Conservation (phyloP, 2,797 vertebrate species). For the Kryptopterus vitreolus region DNA sequence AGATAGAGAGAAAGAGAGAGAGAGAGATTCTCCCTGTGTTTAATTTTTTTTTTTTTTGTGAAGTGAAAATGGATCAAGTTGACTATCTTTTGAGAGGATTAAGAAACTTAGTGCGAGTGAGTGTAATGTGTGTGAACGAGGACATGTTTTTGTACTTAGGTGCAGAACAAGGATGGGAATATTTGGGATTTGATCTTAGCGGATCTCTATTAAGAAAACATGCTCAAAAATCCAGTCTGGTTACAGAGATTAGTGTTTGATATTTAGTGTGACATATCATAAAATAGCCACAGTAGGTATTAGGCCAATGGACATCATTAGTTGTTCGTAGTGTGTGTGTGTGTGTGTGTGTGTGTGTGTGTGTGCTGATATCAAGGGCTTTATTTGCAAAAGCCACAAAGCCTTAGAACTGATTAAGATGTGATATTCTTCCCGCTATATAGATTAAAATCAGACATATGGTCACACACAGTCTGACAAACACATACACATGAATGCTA, state of each 20-base stretch:
- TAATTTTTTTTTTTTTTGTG: background rate
- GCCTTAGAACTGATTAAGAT: conserved; percentile 44
- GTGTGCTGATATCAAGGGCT: conserved; percentile 21
- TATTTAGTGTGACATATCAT: background rate
- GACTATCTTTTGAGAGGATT: conserved; percentile 33
- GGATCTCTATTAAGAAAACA: background rate
- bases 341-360: conserved; percentile 25
- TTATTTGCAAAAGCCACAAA: conserved; percentile 37
- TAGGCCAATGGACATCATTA: background rate
- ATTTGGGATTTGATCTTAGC: background rate
- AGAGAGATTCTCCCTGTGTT: background rate
- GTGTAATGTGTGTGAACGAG: background rate
- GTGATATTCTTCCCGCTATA: conserved; percentile 22
- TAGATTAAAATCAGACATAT: conserved; percentile 49
- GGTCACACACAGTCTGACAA: background rate
- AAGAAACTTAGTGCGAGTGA: conserved; percentile 1
- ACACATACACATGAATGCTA: background rate
- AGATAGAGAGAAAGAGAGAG: no score
- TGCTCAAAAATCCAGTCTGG: background rate
- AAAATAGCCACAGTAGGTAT: background rate
- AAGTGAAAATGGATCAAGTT: conserved; percentile 16
- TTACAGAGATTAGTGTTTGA: background rate
- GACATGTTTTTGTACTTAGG: background rate
- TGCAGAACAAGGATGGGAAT: background rate
- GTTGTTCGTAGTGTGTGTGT: background rate